Percentiles rank a stretch among this genome's conserved stretches.
Evolutionary conservation across 1,140 invertebrate species (phyloP).

Genomic region (Drosophila elegans): DNA sequence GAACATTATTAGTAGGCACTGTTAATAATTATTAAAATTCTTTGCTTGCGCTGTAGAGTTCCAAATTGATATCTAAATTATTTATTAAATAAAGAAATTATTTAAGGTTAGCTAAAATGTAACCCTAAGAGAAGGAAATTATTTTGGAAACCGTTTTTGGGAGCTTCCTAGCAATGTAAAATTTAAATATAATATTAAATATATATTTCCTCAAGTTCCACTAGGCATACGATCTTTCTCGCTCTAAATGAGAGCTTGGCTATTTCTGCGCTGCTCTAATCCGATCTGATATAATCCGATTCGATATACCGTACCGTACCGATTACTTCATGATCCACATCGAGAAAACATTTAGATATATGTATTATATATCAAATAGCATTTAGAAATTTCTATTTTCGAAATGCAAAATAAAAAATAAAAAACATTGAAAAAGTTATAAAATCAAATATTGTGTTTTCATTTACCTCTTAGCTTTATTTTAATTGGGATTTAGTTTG

Average conservation of each 20-base stretch:
- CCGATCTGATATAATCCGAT: constrained; percentile 20
- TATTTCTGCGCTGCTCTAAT: constrained; percentile 48
- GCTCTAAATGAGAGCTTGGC: constrained; percentile 24
- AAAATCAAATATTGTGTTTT: constrained; percentile 5
- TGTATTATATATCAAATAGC: constrained; percentile 57
- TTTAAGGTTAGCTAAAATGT: constrained; percentile 37
- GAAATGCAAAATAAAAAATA: constrained; percentile 38
- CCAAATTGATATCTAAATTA: constrained; percentile 39
- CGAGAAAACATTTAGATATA: constrained; percentile 19
- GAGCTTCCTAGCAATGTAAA: constrained; percentile 5
- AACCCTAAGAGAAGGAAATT: constrained; percentile 8
- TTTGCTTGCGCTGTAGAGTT: constrained; percentile 12
- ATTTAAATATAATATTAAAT: constrained; percentile 7
- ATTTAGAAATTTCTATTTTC: constrained; percentile 60
- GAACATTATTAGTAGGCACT: constrained; percentile 4
- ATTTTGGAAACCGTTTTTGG: constrained; percentile 5
- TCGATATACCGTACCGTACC: constrained; percentile 8
- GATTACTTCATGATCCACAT: constrained; percentile 18
- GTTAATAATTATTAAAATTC: constrained; percentile 22
- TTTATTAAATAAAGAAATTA: constrained; percentile 32
- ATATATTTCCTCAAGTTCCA: constrained; percentile 21
- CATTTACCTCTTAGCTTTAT: neutral
- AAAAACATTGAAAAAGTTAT: constrained; percentile 33
- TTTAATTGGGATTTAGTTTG: neutral
- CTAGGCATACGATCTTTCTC: constrained; percentile 20